These are phyloP conservation scores for Teleiodes luculella DNA, from an alignment of 2,888 invertebrate genomes.

Conservation along the genomic window DNA sequence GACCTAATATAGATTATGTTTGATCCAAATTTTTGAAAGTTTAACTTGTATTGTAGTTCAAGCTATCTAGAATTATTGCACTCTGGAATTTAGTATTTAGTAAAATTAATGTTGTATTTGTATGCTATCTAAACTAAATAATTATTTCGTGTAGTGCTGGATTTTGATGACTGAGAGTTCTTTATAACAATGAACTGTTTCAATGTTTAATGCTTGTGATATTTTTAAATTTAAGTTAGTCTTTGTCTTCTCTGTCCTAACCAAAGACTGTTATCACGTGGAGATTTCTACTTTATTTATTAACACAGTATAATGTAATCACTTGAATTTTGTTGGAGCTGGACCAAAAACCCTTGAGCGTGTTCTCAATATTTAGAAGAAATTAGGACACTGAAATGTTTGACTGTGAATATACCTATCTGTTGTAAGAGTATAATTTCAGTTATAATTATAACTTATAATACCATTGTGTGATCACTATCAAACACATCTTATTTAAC, in stretches of 20 bases:
- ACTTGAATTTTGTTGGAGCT: slow-evolving; percentile 52
- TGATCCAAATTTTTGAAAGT: slow-evolving; percentile 13
- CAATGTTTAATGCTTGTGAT: slow-evolving; percentile 70
- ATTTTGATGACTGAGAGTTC: slow-evolving; percentile 36
- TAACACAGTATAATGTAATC: slow-evolving; percentile 40
- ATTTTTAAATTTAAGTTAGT: slow-evolving; percentile 67
- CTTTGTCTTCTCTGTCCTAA: slow-evolving; percentile 69
- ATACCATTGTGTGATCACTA: slow-evolving; percentile 52
- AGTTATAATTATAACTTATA: too few species aligned
- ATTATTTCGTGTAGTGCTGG: neutral
- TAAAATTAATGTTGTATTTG: slow-evolving; percentile 9
- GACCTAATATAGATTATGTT: slow-evolving; percentile 35
- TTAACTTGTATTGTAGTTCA: slow-evolving; percentile 18
- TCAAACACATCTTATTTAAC: slow-evolving; percentile 41
- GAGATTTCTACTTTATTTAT: slow-evolving; percentile 50
- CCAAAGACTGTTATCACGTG: slow-evolving; percentile 72
- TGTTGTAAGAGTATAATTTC: slow-evolving; percentile 36
- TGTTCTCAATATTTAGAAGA: slow-evolving; percentile 14
- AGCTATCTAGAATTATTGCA: slow-evolving; percentile 32
- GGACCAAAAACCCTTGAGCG: slow-evolving; percentile 63
- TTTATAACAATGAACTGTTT: slow-evolving; percentile 36
- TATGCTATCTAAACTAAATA: slow-evolving; percentile 5
- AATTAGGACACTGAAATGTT: slow-evolving; percentile 31
- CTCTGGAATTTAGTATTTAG: slow-evolving; percentile 41
- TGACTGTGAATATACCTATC: slow-evolving; percentile 41